Base-by-base conservation (phyloP, 2,888 invertebrate genomes). In the Anodontia alba region DNA sequence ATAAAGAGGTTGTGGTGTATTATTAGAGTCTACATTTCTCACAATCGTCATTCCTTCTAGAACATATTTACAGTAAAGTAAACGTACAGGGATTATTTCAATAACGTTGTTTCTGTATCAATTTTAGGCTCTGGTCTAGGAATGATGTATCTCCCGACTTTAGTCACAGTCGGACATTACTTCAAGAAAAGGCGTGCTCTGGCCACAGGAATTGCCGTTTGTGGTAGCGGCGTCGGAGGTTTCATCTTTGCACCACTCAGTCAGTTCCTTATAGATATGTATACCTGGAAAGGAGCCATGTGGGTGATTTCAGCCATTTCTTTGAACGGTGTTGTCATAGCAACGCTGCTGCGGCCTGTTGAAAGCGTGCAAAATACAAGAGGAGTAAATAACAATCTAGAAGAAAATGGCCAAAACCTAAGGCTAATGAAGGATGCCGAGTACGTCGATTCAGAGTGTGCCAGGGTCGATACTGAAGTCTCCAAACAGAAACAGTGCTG, bases 81-180 rank as follows among this genome's bases (percentile, higher is more conserved):
- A 42, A 42, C 15, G 7, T 42, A 10, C 15, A 7, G 42, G 8
- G 7, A 42, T 7, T 42, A 42, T 42, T 15, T 42, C 42, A 15
- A 42, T 10, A 10, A 15, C 42, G 42, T 10, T 10, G 7, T 42
- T 42, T 15, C 15, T 7, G 42, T 42, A 10, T 42, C 42, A n/a
- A n/a, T 42, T 97, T 88, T 95, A 97, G 97, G 98, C 83, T 96
- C 98, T 87, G 99, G 99, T 1, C 97, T 98, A 92, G 98, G 98
- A 75, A 96, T 99, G 95, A 97, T 99, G 89, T 99, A 98, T 95
- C 97, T 99, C 89, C 99, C 99, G 0, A 97, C 98, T 1, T 98
- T 99, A 46, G 97, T 99, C 89, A 97, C 97, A n/a, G 98, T 98
- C 43, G 98, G 99, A n/a, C 98, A 98, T 95, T 99, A 99, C 96